Percentiles rank a stretch among this genome's conserved stretches.
Evolutionary conservation across 2,797 vertebrate genomes (phyloP).

Genomic region (Gymnopithys bicolor): DNA sequence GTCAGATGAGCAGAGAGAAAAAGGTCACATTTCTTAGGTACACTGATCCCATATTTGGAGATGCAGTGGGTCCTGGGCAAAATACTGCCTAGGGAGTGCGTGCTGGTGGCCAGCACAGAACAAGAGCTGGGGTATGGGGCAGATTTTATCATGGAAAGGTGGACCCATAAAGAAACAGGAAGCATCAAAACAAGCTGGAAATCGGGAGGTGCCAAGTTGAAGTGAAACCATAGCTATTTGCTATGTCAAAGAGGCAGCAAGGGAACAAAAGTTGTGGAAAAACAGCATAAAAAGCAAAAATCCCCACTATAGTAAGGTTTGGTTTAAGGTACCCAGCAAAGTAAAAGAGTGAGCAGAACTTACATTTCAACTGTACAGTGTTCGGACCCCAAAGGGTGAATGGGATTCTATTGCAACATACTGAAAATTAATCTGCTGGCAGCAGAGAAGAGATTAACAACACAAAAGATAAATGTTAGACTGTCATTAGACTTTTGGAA

Average conservation of each 20-base stretch:
- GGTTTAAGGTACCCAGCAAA: background rate
- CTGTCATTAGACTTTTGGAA: conserved; percentile 31
- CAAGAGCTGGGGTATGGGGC: background rate
- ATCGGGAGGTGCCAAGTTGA: background rate
- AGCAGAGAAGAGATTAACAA: conserved; percentile 32
- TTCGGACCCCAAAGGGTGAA: background rate
- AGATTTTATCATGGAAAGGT: background rate
- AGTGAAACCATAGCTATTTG: background rate
- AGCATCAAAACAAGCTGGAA: background rate
- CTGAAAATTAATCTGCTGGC: conserved; percentile 29
- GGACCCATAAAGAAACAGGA: background rate
- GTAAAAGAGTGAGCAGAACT: background rate
- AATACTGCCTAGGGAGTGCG: background rate
- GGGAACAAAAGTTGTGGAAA: background rate
- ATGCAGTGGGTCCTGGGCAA: background rate
- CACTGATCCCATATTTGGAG: background rate
- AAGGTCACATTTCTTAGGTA: background rate
- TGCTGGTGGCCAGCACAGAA: background rate
- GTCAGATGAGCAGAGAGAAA: background rate
- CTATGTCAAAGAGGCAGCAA: background rate
- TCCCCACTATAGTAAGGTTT: background rate
- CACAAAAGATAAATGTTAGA: conserved; percentile 50
- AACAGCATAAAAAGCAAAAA: background rate
- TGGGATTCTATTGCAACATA: conserved; percentile 5
- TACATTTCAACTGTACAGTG: accelerated